Evolutionary conservation across 2,797 vertebrate species (phyloP).

Genomic region (Gymnopithys bicolor): DNA sequence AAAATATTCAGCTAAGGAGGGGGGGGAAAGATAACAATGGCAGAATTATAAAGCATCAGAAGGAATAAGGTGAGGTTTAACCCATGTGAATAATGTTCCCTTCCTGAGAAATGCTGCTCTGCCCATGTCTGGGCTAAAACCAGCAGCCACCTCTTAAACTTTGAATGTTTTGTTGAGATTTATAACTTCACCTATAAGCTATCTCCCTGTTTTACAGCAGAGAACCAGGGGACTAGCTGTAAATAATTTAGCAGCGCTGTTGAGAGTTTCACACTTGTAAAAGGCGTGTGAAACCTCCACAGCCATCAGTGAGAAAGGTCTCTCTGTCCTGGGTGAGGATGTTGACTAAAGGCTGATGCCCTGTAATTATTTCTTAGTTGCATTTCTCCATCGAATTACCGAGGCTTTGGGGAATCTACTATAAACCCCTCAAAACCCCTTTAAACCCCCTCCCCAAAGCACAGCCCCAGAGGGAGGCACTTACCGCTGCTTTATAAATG

Average conservation of each 20-base stretch:
- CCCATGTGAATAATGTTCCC: neutral
- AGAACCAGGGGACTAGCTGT: neutral
- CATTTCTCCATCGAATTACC: neutral
- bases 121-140: neutral
- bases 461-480: neutral
- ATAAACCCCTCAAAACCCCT: accelerated
- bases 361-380: neutral
- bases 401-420: neutral
- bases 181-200: neutral
- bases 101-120: neutral
- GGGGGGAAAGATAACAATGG: neutral
- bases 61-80: neutral
- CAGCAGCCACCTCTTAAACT: neutral
- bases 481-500: constrained; percentile 86
- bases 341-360: neutral
- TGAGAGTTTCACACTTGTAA: neutral
- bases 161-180: neutral
- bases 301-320: neutral
- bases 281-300: neutral
- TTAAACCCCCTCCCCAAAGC: accelerated
- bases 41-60: neutral
- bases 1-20: neutral
- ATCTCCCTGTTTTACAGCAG: neutral
- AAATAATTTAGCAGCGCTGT: neutral
- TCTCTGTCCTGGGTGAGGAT: neutral